Evolutionary conservation across 1,140 invertebrate species (phyloP).

Genomic region (Bombus breviceps): DNA sequence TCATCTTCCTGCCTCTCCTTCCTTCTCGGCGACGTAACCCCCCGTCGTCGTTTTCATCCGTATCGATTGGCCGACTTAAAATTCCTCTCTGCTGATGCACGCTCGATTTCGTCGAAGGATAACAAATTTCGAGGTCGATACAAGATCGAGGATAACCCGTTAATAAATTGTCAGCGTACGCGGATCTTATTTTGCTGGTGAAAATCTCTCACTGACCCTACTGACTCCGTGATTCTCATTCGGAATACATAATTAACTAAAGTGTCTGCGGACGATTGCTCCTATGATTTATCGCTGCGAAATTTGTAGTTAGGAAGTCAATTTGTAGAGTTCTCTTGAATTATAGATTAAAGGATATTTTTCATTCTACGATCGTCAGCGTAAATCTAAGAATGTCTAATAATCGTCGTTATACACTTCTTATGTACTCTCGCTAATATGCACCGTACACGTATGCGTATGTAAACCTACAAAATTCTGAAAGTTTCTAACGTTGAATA

Average conservation of each 20-base stretch:
- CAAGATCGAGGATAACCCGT: neutral
- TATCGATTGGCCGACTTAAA: slow-evolving; percentile 41
- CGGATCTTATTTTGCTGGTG: neutral
- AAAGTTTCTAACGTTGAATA: neutral
- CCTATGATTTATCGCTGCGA: neutral
- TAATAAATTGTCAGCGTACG: neutral
- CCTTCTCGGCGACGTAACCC: slow-evolving; percentile 1
- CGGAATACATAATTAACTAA: neutral
- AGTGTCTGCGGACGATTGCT: neutral
- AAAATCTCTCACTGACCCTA: neutral
- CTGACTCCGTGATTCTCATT: neutral
- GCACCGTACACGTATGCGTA: no score
- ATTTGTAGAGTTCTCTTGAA: no score
- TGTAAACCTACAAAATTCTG: neutral
- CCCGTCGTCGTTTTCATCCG: neutral
- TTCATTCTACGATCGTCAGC: no score
- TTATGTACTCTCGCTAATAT: no score
- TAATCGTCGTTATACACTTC: no score
- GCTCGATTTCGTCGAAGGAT: slow-evolving; percentile 13
- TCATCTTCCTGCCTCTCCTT: slow-evolving; percentile 56
- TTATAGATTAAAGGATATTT: no score
- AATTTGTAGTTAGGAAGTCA: neutral
- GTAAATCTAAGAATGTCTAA: no score
- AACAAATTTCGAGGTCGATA: neutral
- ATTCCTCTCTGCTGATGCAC: slow-evolving; percentile 8